A percentile compares a stretch with the other conserved stretches of the same genome.
These are phyloP conservation scores for Temnothorax nylanderi DNA, from an alignment of 1,140 invertebrate species.

Conservation along the genomic window DNA sequence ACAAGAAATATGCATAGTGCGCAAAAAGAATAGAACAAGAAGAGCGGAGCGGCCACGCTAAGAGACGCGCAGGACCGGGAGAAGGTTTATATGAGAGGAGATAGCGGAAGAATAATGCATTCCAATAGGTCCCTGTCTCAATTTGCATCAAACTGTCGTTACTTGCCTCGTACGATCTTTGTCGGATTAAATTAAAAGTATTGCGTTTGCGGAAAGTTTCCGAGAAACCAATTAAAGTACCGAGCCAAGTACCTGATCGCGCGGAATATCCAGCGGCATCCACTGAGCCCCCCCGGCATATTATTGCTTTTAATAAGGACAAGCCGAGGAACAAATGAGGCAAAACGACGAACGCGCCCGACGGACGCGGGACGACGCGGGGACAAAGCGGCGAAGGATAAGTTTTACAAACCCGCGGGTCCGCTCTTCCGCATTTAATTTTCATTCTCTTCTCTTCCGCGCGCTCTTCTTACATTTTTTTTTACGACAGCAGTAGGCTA, in stretches of 20 bases:
- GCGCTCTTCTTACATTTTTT: slow-evolving; percentile 10
- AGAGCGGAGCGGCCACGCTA: neutral
- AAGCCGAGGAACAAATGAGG: neutral
- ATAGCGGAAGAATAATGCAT: slow-evolving; percentile 54
- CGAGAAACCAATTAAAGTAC: slow-evolving; percentile 32
- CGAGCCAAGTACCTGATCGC: slow-evolving; percentile 8
- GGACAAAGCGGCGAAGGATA: slow-evolving; percentile 20
- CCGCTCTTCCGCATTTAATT: slow-evolving; percentile 45
- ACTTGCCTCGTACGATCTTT: slow-evolving; percentile 28
- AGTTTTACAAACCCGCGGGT: neutral
- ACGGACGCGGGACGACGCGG: neutral
- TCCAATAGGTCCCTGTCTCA: slow-evolving; percentile 40
- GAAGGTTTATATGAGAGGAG: slow-evolving; percentile 41
- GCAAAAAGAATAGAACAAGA: slow-evolving; percentile 3
- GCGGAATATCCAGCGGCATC: slow-evolving; percentile 16
- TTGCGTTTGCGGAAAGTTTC: slow-evolving; percentile 25
- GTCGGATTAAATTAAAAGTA: slow-evolving; percentile 49
- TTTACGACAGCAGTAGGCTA: neutral
- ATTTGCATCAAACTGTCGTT: slow-evolving; percentile 56
- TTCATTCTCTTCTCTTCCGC: slow-evolving; percentile 33
- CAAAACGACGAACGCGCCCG: neutral
- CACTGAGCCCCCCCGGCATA: neutral
- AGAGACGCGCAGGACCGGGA: neutral
- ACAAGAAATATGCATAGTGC: slow-evolving; percentile 37
- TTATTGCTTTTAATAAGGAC: slow-evolving; percentile 52